These are phyloP conservation scores for Caenorhabditis angaria DNA, from an alignment of 2,888 invertebrate genomes.

Conservation along the genomic window DNA sequence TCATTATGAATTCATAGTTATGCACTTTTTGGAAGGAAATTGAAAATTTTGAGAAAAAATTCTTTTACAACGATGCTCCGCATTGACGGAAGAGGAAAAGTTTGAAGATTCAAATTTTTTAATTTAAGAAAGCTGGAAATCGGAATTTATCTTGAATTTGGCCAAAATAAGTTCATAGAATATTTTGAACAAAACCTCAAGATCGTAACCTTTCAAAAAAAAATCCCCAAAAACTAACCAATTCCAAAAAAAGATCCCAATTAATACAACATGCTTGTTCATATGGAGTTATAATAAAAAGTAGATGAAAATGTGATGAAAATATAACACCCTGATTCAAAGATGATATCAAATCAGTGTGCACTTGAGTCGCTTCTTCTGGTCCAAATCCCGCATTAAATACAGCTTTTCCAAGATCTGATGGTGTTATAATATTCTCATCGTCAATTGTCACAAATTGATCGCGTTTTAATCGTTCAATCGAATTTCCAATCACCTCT, in stretches of 20 bases:
- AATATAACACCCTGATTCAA: constrained; percentile 81
- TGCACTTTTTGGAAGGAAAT: too few species aligned
- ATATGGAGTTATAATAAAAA: constrained; percentile 87
- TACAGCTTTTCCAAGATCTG: constrained; percentile 81
- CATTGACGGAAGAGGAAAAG: too few species aligned
- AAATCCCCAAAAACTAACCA: too few species aligned
- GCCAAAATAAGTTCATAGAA: too few species aligned
- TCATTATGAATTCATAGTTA: too few species aligned
- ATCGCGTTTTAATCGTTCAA: constrained; percentile 27
- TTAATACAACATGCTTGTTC: constrained; percentile 73
- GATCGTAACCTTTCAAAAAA: too few species aligned
- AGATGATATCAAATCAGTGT: constrained; percentile 81
- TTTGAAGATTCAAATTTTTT: too few species aligned
- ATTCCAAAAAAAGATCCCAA: constrained; percentile 59
- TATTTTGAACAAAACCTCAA: too few species aligned
- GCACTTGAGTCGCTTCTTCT: constrained; percentile 80
- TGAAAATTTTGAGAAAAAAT: too few species aligned
- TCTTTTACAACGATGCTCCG: too few species aligned
- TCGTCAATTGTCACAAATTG: constrained; percentile 30
- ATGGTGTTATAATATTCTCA: constrained; percentile 35
- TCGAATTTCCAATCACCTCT: constrained; percentile 10
- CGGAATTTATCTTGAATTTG: too few species aligned
- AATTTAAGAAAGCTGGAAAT: too few species aligned
- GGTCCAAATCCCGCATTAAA: constrained; percentile 88
- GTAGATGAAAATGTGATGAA: constrained; percentile 83